A percentile compares a stretch with the other conserved stretches of the same genome.
Evolutionary conservation across 37 sponge, comb jelly and placozoan species (phyloP).

Genomic region (Dysidea cf. avara): DNA sequence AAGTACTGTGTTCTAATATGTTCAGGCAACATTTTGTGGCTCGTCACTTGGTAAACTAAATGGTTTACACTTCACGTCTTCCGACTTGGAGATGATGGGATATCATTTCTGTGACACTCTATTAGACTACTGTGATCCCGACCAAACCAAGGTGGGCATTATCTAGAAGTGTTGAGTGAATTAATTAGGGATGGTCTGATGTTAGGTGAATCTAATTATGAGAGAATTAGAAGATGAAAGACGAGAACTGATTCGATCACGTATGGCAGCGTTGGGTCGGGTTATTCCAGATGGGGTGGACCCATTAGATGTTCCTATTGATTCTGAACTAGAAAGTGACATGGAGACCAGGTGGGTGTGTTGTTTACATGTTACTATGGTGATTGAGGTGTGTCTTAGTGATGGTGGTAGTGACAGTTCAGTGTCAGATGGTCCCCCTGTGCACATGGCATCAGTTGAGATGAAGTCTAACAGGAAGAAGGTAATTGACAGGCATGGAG

Average conservation of each 20-base stretch:
- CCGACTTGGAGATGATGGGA: slow-evolving; percentile 92
- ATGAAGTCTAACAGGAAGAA: background rate
- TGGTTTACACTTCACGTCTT: slow-evolving; percentile 68
- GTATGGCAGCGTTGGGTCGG: slow-evolving; percentile 38
- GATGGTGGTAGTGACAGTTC: slow-evolving; percentile 90
- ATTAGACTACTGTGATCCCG: slow-evolving; percentile 99
- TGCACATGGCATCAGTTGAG: slow-evolving; percentile 36
- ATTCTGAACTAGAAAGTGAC: slow-evolving; percentile 12
- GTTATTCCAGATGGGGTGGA: slow-evolving; percentile 66
- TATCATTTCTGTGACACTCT: slow-evolving; percentile 95
- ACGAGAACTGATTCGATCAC: slow-evolving; percentile 23
- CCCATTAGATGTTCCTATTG: slow-evolving; percentile 63
- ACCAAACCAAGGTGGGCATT: slow-evolving; percentile 62
- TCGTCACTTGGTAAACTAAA: slow-evolving; percentile 52
- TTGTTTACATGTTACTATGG: background rate
- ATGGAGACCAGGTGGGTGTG: slow-evolving; percentile 31
- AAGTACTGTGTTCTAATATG: too few species aligned
- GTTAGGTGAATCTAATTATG: slow-evolving; percentile 49
- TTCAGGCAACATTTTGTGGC: slow-evolving; percentile 88
- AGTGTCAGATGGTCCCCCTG: slow-evolving; percentile 89
- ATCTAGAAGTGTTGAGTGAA: too few species aligned
- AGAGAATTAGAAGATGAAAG: slow-evolving; percentile 56
- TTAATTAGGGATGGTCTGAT: background rate
- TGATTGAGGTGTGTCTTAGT: background rate
- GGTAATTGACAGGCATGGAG: too few species aligned